Conservation (phyloP, 2,113 vertebrate genomes). For the Orycteropus afer region DNA sequence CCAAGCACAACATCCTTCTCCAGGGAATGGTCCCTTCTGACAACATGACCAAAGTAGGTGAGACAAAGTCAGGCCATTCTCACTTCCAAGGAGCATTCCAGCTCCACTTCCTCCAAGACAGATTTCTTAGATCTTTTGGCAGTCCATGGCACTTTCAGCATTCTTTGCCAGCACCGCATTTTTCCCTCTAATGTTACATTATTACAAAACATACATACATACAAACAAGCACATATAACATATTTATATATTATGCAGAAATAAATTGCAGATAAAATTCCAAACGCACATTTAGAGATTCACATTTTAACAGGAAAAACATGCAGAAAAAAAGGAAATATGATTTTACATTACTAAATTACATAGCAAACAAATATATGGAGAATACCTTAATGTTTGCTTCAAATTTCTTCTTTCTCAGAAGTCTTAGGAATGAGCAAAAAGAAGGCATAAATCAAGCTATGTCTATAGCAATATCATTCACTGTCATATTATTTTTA, state of each 20-base stretch:
- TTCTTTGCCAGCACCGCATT: too few relatives aligned
- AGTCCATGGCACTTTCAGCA: too few relatives aligned
- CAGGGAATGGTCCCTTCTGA: too few relatives aligned
- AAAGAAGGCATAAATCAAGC: background rate
- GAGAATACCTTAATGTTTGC: constrained; percentile 16
- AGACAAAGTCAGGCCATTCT: too few relatives aligned
- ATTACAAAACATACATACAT: constrained; percentile 64
- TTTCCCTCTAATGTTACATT: constrained; percentile 53
- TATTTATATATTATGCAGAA: constrained; percentile 53
- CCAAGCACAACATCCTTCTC: too few relatives aligned
- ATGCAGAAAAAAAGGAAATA: constrained; percentile 1
- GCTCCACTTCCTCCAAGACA: too few relatives aligned
- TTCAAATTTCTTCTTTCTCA: background rate
- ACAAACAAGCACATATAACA: constrained; percentile 27
- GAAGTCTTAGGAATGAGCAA: constrained; percentile 24
- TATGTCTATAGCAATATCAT: background rate
- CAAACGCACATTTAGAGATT: constrained; percentile 46
- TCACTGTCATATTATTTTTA: background rate
- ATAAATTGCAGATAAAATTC: constrained; percentile 53
- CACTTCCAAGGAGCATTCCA: too few relatives aligned
- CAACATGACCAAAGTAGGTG: too few relatives aligned
- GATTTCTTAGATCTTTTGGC: too few relatives aligned
- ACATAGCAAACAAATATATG: constrained; percentile 20
- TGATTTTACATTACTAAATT: constrained; percentile 43
- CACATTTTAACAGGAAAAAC: constrained; percentile 69